Evolutionary conservation across 2,113 vertebrate species (phyloP).

Genomic region (Hydrochoerus hydrochaeris): DNA sequence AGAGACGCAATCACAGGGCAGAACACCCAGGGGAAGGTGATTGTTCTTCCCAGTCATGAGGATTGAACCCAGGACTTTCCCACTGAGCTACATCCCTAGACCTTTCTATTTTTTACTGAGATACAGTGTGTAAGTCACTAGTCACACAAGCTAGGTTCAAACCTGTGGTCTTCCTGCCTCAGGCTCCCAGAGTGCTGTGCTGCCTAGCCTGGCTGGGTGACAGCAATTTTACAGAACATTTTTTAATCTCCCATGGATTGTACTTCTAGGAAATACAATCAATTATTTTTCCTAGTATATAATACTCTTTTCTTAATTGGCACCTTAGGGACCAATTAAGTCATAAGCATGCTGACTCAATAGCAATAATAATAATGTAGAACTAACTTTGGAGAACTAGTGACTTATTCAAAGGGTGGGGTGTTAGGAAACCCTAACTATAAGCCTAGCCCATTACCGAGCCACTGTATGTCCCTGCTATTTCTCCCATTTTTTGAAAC

Average conservation of each 20-base stretch:
- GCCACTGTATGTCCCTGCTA: not conserved
- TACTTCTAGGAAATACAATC: constrained; percentile 75
- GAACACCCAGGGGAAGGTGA: not conserved
- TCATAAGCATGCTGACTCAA: constrained; percentile 74
- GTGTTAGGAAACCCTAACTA: constrained; percentile 29
- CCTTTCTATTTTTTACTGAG: not conserved
- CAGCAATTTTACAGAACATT: not conserved
- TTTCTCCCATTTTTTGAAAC: constrained; percentile 3
- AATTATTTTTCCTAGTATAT: constrained; percentile 52
- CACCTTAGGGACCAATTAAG: constrained; percentile 66
- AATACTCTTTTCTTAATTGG: constrained; percentile 73
- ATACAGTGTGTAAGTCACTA: not conserved
- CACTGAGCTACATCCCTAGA: not conserved
- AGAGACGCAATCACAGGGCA: not conserved
- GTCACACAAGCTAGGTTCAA: not conserved
- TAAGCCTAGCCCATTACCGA: not conserved
- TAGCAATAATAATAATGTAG: constrained; percentile 70
- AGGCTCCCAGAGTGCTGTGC: not conserved
- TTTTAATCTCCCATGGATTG: not conserved
- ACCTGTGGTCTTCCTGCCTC: not conserved
- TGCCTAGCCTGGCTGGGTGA: not conserved
- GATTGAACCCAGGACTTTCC: not conserved
- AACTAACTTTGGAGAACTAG: constrained; percentile 67
- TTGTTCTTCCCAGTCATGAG: not conserved
- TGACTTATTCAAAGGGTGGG: constrained; percentile 39